These are phyloP conservation scores for Leptopterna dolabrata DNA, from an alignment of 2,888 invertebrate species.

Conservation along the genomic window DNA sequence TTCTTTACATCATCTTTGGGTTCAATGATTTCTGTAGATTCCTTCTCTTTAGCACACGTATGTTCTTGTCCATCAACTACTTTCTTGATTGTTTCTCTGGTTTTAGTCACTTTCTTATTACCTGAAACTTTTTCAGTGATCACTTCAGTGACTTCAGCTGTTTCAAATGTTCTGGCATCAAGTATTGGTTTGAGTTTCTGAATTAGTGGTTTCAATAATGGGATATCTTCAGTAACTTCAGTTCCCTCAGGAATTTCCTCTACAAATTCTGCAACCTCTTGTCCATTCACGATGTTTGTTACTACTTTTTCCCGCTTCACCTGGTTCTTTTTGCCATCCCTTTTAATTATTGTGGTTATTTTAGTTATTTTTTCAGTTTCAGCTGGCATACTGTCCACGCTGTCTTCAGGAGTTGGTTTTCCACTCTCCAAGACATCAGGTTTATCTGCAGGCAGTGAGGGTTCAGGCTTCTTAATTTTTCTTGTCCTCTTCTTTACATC, in stretches of 20 bases:
- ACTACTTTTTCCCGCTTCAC: conserved; percentile 35
- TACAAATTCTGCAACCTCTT: conserved; percentile 59
- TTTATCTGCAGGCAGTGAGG: not conserved
- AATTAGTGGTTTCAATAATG: conserved; percentile 62
- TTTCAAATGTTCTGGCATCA: conserved; percentile 66
- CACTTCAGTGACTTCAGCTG: conserved; percentile 66
- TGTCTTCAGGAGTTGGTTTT: too few species aligned
- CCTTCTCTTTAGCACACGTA: conserved; percentile 60
- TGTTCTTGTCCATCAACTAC: conserved; percentile 61
- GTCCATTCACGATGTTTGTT: not conserved
- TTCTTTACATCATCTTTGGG: conserved; percentile 8
- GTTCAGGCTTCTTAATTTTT: not conserved
- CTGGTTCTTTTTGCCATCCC: conserved; percentile 34
- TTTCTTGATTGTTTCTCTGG: conserved; percentile 55
- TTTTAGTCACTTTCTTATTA: conserved; percentile 56
- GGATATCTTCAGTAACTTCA: conserved; percentile 65
- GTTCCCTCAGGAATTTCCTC: conserved; percentile 40
- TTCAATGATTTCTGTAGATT: not conserved
- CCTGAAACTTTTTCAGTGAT: conserved; percentile 62
- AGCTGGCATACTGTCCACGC: not conserved
- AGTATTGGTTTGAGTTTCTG: conserved; percentile 63
- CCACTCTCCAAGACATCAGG: not conserved
- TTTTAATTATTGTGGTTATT: conserved; percentile 64
- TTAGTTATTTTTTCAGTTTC: conserved; percentile 61
- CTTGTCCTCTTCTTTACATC: too few species aligned